Base-by-base conservation (phyloP, 2,888 invertebrate species). In the Chromoteleia sp. region DNA sequence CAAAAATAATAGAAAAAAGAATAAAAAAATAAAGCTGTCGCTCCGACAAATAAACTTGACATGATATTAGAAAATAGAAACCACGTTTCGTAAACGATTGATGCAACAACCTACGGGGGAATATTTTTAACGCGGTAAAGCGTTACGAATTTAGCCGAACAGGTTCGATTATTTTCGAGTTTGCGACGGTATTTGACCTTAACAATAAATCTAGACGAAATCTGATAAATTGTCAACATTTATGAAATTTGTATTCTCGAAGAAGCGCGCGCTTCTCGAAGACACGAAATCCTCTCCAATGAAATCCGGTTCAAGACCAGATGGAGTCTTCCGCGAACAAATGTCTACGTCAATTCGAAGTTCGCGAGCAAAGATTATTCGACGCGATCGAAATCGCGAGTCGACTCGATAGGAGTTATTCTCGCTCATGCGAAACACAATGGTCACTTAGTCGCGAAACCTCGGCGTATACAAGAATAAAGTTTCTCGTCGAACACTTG, bases 71-170 rank as follows among this genome's bases (percentile, higher is more conserved):
- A 59, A 59, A 59, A 59, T 59, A 59, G 59, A 59, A 39, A 14
- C 36, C 15, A 12, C 58, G 25, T 59, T 43, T 59, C 58, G 59
- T 29, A 43, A 59, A 43, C 41, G 43, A 59, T 59, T 59, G 43
- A 43, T 59, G 59, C 29, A 59, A 43, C 12, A 39, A 67, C 5
- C 39, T 36, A 14, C 50, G 36, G 25, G 15, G 39, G 52, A 65
- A 65, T 65, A 65, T 39, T 65, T 50, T 65, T 52, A 52, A 50
- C 33, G 25, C 36, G 30, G n/a, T 52, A 30, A 59, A 41, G 43
- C n/a, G 52, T 52, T 65, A 52, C 33, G 30, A 14, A 52, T 65
- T 52, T 52, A 52, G 45, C 39, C 14, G 10, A 25, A n/a, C n/a
- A 39, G 33, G 12, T 39, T 52, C 52, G 14, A 65, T 65, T 52